Conservation (phyloP, 2,888 invertebrate species). For the Drosophila niveifrons region DNA sequence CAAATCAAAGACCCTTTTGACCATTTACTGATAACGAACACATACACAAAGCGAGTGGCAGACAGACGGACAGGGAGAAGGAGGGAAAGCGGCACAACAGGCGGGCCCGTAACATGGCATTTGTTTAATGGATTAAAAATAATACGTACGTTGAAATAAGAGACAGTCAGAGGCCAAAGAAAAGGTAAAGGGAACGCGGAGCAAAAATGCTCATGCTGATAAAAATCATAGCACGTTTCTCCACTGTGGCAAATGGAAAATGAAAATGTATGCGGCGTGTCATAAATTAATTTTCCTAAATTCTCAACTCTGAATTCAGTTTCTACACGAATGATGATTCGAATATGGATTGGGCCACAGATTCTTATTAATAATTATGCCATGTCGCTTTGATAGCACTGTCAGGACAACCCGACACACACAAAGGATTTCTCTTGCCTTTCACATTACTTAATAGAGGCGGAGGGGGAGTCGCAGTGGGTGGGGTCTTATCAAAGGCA, state of each 20-base stretch:
- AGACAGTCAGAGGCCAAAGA: not conserved
- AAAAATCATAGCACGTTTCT: constrained; percentile 64
- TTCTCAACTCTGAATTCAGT: constrained; percentile 41
- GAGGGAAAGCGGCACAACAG: constrained; percentile 35
- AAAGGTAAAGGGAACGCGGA: constrained; percentile 5
- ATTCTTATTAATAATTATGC: constrained; percentile 66
- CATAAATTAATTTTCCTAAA: constrained; percentile 77
- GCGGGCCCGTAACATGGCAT: constrained; percentile 67
- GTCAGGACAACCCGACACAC: constrained; percentile 35
- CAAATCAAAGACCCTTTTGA: constrained; percentile 74
- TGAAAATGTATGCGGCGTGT: constrained; percentile 56
- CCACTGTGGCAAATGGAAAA: constrained; percentile 59
- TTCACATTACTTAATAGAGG: constrained; percentile 2
- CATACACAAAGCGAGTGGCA: constrained; percentile 12
- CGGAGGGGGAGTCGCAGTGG: not conserved
- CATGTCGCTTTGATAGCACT: constrained; percentile 45
- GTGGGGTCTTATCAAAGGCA: constrained; percentile 34
- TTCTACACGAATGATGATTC: constrained; percentile 20
- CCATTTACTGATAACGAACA: constrained; percentile 72
- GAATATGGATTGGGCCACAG: constrained; percentile 30
- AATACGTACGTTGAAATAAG: constrained; percentile 54
- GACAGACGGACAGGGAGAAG: not conserved
- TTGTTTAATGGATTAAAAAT: constrained; percentile 82
- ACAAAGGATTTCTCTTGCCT: constrained; percentile 44
- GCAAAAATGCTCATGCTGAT: constrained; percentile 29